Evolutionary conservation across 2,888 invertebrate species (phyloP), one percentile per base, ranked within the genome.

Genomic region (Mantis religiosa): DNA sequence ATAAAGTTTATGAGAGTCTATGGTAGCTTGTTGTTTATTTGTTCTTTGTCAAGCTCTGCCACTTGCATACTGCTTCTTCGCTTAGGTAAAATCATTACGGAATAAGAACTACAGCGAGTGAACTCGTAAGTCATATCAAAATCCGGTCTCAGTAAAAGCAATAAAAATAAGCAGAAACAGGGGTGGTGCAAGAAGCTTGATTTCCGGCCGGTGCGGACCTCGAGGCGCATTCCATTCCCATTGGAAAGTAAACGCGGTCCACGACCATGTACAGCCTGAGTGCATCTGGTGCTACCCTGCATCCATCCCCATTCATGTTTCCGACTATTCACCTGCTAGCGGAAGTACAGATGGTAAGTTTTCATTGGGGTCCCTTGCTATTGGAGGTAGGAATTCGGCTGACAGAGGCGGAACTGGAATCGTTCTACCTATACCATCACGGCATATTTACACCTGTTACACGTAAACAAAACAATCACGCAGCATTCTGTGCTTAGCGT

Each of bases 381-480:
- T 71, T 25, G 20, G 20, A 15, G 54, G 2, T 20, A 41, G 41
- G 12, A 41, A 41, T 41, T 41, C 41, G 41, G 41, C 41, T 12
- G 41, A 41, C 41, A 71, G 54, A 71, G 54, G 54, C 54, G 54
- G 54, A 71, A 71, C 54, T 71, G 54, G 54, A 71, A 71, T 71
- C 54, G 12, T 2, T 41, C 41, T 41, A 41, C 41, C 12, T 41
- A 34, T 34, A 34, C 8, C 34, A 71, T 71, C 54, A 71, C 54
- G 54, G 54, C 3, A 71, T 71, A 71, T 71, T 71, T 20, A 71
- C 54, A 71, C 34, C 34, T 34, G 34, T 34, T 34, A 41, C 12
- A 41, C 1, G 41, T 1, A 6, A n/a, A 2, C 9, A 1, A 41
- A 1, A 41, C 1, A 12, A 12, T 0, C 12, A 1, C 12, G 7